Evolutionary conservation across 2,888 invertebrate species (phyloP).

Genomic region (Blomia tropicalis): DNA sequence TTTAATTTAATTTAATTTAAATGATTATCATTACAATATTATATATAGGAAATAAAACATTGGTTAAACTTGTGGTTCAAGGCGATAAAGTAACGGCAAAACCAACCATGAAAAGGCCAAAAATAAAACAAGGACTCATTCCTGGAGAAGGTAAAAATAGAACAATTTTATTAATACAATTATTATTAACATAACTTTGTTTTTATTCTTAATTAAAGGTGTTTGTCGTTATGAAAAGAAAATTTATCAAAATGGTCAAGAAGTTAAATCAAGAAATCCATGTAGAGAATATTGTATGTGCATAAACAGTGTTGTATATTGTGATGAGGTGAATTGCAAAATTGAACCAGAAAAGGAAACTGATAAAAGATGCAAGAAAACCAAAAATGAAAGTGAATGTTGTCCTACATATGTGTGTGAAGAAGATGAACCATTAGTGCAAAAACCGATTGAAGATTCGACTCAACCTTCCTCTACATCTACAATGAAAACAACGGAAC

Average conservation of each 20-base stretch:
- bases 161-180: background rate
- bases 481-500: background rate
- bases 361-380: conserved; percentile 26
- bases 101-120: conserved; percentile 25
- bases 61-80: background rate
- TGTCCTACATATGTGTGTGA: conserved; percentile 29
- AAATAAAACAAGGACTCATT: conserved; percentile 25
- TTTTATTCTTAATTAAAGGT: conserved; percentile 21
- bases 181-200: conserved; percentile 7
- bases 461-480: background rate
- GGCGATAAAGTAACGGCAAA: conserved; percentile 4
- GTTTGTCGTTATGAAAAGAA: conserved; percentile 45
- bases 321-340: conserved; percentile 28
- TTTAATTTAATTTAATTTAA: background rate
- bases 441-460: background rate
- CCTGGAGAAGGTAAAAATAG: conserved; percentile 29
- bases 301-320: conserved; percentile 29
- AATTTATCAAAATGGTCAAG: conserved; percentile 59
- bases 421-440: background rate
- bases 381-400: conserved; percentile 25
- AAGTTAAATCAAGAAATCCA: conserved; percentile 33
- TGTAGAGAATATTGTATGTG: conserved; percentile 29
- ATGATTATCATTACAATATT: background rate
- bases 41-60: background rate
- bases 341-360: conserved; percentile 19